Evolutionary conservation across 2,888 invertebrate genomes (phyloP).

Genomic region (Cryptocephalus primarius): DNA sequence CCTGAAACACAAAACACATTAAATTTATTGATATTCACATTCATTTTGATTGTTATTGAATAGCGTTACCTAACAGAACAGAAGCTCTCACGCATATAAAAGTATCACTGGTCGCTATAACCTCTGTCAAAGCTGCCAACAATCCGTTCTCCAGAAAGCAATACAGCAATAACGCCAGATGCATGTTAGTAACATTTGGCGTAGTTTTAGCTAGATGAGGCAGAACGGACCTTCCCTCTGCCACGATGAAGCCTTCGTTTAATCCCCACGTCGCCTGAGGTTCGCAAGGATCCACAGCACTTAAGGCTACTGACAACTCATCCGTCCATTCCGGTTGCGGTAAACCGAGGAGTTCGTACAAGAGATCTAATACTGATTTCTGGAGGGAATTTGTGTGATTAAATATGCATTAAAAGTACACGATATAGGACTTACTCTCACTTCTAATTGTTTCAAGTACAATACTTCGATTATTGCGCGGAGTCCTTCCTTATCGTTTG

Average conservation of each 20-base stretch:
- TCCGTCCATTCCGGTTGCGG: slow-evolving; percentile 89
- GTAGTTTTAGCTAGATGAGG: slow-evolving; percentile 78
- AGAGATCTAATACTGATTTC: slow-evolving; percentile 85
- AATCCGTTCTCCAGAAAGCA: slow-evolving; percentile 80
- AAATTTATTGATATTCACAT: background rate
- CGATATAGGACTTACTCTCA: slow-evolving; percentile 55
- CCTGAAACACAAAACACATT: slow-evolving; percentile 38
- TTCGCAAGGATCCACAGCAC: slow-evolving; percentile 79
- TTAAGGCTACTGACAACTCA: slow-evolving; percentile 78
- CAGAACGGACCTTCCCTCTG: slow-evolving; percentile 75
- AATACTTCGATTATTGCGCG: slow-evolving; percentile 69
- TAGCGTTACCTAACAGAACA: slow-evolving; percentile 58
- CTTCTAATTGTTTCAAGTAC: slow-evolving; percentile 79
- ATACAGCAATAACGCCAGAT: slow-evolving; percentile 77
- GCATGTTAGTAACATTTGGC: slow-evolving; percentile 85
- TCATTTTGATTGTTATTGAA: background rate
- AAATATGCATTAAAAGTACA: background rate
- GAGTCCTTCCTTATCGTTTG: slow-evolving; percentile 61
- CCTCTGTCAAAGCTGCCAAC: slow-evolving; percentile 81
- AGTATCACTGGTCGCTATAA: slow-evolving; percentile 79
- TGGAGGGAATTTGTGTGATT: slow-evolving; percentile 32
- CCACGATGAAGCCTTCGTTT: slow-evolving; percentile 89
- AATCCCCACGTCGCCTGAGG: slow-evolving; percentile 80
- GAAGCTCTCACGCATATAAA: slow-evolving; percentile 87
- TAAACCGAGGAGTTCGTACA: slow-evolving; percentile 81